A percentile compares a stretch with the other conserved stretches of the same genome.
phyloP scores from a whole-genome alignment of 2,888 invertebrate species.

The Diarsia dahlii region DNA sequence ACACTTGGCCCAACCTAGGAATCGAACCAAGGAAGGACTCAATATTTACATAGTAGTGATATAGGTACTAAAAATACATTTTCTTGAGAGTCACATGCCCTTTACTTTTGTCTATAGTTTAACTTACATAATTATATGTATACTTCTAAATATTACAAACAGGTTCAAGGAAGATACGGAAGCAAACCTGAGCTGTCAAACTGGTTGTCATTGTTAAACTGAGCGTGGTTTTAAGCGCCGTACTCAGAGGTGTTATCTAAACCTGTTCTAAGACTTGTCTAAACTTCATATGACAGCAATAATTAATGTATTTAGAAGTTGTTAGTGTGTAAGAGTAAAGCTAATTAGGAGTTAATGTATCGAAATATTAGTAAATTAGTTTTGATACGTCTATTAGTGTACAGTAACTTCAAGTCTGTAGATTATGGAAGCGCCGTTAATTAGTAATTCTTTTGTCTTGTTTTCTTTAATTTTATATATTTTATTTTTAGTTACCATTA shows the following conservation, averaged over 20 bases:
- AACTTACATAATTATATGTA: too few species aligned
- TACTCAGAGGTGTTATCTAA: neutral
- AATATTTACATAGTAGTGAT: too few species aligned
- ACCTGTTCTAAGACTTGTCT: constrained; percentile 8
- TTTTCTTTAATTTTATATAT: too few species aligned
- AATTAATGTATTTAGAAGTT: neutral
- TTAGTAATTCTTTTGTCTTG: too few species aligned
- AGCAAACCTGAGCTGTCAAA: constrained; percentile 13
- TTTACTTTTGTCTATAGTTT: neutral
- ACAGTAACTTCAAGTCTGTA: too few species aligned
- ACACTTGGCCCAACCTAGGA: too few species aligned
- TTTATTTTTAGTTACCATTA: too few species aligned
- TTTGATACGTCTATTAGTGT: neutral
- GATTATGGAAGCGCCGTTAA: too few species aligned
- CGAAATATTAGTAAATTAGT: neutral
- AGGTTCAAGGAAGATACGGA: constrained; percentile 19
- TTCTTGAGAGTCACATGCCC: neutral
- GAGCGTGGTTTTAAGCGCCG: constrained; percentile 21
- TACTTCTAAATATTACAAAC: neutral
- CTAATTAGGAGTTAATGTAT: constrained; percentile 11
- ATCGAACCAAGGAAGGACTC: too few species aligned
- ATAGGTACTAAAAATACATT: neutral
- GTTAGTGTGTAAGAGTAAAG: neutral
- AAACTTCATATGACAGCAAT: constrained; percentile 12
- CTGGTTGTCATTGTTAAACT: constrained; percentile 15